Conservation (phyloP, 2,797 vertebrate genomes). For the Octomys mimax region DNA sequence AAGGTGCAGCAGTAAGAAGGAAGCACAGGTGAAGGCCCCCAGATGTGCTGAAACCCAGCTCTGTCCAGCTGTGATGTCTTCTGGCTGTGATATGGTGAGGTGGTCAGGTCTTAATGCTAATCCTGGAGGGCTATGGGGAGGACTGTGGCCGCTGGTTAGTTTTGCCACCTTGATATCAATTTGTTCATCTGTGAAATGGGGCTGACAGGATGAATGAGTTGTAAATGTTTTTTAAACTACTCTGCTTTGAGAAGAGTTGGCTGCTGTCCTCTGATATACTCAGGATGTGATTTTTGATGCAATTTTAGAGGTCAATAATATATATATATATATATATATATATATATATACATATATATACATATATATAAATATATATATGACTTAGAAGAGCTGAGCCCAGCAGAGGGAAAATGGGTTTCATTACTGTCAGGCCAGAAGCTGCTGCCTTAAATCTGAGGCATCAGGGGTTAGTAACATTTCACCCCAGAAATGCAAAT, state of each 20-base stretch:
- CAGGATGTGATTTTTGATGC: background rate
- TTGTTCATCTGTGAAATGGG: conserved; percentile 44
- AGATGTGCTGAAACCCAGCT: background rate
- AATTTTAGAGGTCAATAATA: conserved; percentile 43
- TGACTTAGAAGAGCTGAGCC: background rate
- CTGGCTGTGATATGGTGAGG: background rate
- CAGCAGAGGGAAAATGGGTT: background rate
- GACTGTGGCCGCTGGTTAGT: background rate
- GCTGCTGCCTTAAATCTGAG: background rate
- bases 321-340: background rate
- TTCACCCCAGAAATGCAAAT: background rate
- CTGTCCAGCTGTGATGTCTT: background rate
- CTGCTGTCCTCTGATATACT: background rate
- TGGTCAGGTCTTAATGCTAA: background rate
- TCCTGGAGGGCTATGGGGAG: background rate
- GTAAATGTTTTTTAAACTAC: background rate
- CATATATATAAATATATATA: background rate
- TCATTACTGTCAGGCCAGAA: background rate
- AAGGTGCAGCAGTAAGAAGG: background rate
- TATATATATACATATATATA: background rate
- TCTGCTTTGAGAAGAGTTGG: conserved; percentile 11
- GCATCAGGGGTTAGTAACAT: background rate
- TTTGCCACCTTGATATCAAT: background rate
- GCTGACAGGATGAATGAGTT: background rate
- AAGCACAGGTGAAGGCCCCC: background rate